phyloP scores from a whole-genome alignment of 2,113 vertebrate genomes.

The Seriola aureovittata region DNA sequence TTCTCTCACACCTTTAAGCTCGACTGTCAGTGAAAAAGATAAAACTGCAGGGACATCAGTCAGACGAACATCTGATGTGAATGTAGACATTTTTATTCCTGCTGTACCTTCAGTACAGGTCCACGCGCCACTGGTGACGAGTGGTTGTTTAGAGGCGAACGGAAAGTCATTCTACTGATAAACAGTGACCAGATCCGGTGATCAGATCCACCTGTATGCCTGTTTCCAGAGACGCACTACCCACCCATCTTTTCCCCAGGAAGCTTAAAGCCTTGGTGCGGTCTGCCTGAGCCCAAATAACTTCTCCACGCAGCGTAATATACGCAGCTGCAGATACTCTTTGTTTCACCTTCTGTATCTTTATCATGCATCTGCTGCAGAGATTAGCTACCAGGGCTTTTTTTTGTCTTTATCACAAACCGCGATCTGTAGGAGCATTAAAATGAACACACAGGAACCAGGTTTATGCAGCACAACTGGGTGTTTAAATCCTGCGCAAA shows the following conservation, averaged over 20 bases:
- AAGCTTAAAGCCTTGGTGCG: conserved; percentile 51
- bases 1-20: not conserved
- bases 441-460: conserved; percentile 29
- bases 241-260: conserved; percentile 27
- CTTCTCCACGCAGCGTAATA: conserved; percentile 70
- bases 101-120: conserved; percentile 29
- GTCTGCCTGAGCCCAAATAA: conserved; percentile 69
- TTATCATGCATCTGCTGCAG: conserved; percentile 65
- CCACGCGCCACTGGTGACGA: conserved; percentile 48
- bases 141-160: conserved; percentile 28
- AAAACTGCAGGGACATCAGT: not conserved
- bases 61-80: conserved; percentile 10
- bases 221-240: conserved; percentile 48
- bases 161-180: conserved; percentile 39
- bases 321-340: conserved; percentile 76
- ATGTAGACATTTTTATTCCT: conserved; percentile 13
- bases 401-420: conserved; percentile 19
- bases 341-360: conserved; percentile 72
- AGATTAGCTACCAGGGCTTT: conserved; percentile 38
- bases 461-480: conserved; percentile 51
- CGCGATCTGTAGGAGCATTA: not conserved
- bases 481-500: conserved; percentile 77
- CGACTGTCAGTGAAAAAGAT: not conserved
- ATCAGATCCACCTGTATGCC: conserved; percentile 73
- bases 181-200: conserved; percentile 25